Base-by-base conservation (phyloP, 2,113 vertebrate species). In the Deroptyus accipitrinus region DNA sequence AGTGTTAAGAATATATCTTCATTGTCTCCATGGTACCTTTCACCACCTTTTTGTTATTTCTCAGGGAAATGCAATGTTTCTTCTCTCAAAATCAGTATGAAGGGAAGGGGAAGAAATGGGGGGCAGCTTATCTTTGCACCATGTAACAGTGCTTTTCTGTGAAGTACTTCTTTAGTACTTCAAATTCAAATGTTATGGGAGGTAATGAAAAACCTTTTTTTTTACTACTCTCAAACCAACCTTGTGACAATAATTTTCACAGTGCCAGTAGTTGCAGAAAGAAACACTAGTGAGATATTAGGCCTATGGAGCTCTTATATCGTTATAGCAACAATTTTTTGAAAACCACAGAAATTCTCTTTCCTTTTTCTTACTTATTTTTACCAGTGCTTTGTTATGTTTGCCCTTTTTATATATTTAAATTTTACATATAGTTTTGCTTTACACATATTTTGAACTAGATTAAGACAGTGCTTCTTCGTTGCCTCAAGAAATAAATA, bases 281-380 rank as follows among this genome's bases (percentile, higher is more conserved):
- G 74, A n/a, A 39, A 13, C 19, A 39, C 6, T 61, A 61, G 15
- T 37, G 30, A 81, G 10, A 89, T 55, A 9, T 66, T 74, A 77
- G 6, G 10, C 10, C 17, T 55, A 39, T 42, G 12, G 51, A 69
- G 11, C 51, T 62, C 83, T 83, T 24, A 16, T 44, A 44, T 42
- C 9, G 4, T 64, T 48, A 68, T 4, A 41, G 12, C 22, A 49
- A 37, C 16, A 70, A 5, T n/a, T 54, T 78, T 85, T 59, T 13
- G 0, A 73, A 83, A 86, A 55, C 2, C 3, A 35, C 8, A 66
- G 2, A 46, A 51, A 59, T 24, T 0, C 59, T 66, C 51, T 51
- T 83, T 73, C 10, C 1, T 69, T 76, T 89, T 48, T 52, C 27
- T n/a, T 55, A 27, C 4, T 77, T 75, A 52, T 44, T 77, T 94